Evolutionary conservation across 1,140 invertebrate species (phyloP).

Genomic region (Drosophila parabipectinata): DNA sequence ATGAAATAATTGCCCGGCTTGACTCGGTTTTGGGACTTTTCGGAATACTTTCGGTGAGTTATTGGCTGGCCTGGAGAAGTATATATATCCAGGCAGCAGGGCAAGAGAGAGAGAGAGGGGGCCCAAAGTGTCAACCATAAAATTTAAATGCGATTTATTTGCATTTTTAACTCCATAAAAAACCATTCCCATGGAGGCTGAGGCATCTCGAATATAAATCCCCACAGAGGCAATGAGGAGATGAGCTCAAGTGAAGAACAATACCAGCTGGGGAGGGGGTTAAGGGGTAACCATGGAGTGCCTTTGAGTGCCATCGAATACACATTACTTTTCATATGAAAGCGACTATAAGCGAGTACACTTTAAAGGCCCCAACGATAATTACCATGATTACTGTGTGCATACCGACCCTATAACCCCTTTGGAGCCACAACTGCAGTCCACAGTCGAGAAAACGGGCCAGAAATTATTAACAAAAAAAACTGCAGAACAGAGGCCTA

Average conservation of each 20-base stretch:
- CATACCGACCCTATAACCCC: too few species aligned
- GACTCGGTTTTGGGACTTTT: too few species aligned
- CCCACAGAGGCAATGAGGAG: not conserved
- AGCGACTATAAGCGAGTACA: too few species aligned
- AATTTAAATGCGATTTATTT: constrained; percentile 53
- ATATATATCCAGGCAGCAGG: not conserved
- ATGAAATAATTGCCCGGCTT: constrained; percentile 31
- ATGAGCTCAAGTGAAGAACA: not conserved
- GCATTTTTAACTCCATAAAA: constrained; percentile 42
- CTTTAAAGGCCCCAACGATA: too few species aligned
- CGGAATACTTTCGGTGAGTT: constrained; percentile 34
- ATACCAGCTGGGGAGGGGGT: too few species aligned
- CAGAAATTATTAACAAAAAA: constrained; percentile 10
- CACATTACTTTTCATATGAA: too few species aligned
- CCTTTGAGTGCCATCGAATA: too few species aligned
- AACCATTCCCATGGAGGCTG: constrained; percentile 4
- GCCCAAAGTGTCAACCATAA: constrained; percentile 47
- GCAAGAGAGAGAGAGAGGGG: constrained; percentile 2
- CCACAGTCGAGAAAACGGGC: not conserved
- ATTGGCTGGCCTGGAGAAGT: constrained; percentile 17
- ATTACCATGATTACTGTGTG: too few species aligned
- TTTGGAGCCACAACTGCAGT: not conserved
- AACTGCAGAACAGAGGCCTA: constrained; percentile 31
- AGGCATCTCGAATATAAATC: not conserved
- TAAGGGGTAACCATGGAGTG: too few species aligned